Conservation (phyloP, 2,888 invertebrate species). For the Phasia obesa region DNA sequence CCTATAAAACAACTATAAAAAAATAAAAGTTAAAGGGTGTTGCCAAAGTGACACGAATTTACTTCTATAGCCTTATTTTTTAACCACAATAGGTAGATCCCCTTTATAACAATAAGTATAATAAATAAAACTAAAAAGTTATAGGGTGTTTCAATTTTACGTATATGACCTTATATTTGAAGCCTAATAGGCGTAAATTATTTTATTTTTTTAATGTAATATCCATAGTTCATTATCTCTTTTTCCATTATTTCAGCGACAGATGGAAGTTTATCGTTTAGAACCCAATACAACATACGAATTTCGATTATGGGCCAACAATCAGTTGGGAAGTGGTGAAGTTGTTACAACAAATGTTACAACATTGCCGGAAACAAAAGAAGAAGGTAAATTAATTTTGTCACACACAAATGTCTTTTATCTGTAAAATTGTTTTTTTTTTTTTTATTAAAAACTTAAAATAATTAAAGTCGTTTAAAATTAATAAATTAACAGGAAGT, state of each 20-base stretch:
- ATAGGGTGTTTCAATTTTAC: no score
- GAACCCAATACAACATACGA: constrained; percentile 93
- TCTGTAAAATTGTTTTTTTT: no score
- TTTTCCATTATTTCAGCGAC: constrained; percentile 85
- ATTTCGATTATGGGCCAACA: constrained; percentile 95
- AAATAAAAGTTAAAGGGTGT: no score
- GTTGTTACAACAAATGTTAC: constrained; percentile 89
- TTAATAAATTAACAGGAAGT: no score
- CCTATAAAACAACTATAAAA: no score
- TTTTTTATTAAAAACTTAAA: neutral
- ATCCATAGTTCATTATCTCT: neutral
- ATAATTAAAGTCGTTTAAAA: neutral
- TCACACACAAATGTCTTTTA: neutral
- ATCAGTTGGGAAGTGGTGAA: constrained; percentile 90
- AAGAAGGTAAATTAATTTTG: constrained; percentile 86
- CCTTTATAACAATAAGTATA: no score
- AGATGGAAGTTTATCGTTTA: constrained; percentile 94
- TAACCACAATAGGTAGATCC: no score
- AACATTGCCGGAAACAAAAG: constrained; percentile 89
- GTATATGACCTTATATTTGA: no score
- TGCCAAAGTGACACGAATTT: no score
- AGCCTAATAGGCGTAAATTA: no score
- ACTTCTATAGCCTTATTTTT: no score
- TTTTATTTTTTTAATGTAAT: neutral
- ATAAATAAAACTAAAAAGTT: no score